These are phyloP conservation scores for Epicampocera succincta DNA, from an alignment of 2,888 invertebrate genomes.

Conservation along the genomic window DNA sequence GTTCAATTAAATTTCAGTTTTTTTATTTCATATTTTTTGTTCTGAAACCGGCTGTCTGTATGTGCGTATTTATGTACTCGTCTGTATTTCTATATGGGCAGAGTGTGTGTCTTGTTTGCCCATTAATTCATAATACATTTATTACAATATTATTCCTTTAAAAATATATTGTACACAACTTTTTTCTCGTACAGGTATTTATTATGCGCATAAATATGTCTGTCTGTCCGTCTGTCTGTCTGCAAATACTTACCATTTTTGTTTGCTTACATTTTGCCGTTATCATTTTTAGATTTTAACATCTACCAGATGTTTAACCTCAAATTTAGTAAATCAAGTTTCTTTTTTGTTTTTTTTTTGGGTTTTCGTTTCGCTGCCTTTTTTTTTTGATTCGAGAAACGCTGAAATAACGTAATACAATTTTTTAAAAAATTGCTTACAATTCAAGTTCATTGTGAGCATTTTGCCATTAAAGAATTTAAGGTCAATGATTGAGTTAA, in stretches of 20 bases:
- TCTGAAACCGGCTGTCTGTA: conserved; percentile 42
- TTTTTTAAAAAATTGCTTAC: conserved; percentile 28
- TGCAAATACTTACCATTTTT: conserved; percentile 21
- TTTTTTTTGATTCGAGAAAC: conserved; percentile 7
- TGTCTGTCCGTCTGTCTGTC: conserved; percentile 21
- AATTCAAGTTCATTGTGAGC: conserved; percentile 62
- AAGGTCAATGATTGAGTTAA: conserved; percentile 51
- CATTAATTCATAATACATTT: conserved; percentile 55
- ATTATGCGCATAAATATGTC: conserved; percentile 61
- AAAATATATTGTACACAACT: conserved; percentile 9
- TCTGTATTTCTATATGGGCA: too few relatives aligned
- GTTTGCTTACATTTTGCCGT: conserved; percentile 47
- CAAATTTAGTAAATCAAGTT: conserved; percentile 63
- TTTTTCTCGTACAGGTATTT: conserved; percentile 39
- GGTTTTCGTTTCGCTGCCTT: too few relatives aligned
- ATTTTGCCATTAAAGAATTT: conserved; percentile 12
- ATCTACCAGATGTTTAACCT: conserved; percentile 66
- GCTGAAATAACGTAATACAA: conserved; percentile 29
- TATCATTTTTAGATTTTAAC: conserved; percentile 48
- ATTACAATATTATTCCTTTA: conserved; percentile 49
- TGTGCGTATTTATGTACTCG: neutral
- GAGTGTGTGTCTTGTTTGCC: conserved; percentile 6
- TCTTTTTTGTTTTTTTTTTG: conserved; percentile 13
- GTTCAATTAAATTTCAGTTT: conserved; percentile 52
- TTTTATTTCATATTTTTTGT: conserved; percentile 13